Conservation (phyloP, 92 coral and sea anemone species). For the Micromussa lordhowensis region DNA sequence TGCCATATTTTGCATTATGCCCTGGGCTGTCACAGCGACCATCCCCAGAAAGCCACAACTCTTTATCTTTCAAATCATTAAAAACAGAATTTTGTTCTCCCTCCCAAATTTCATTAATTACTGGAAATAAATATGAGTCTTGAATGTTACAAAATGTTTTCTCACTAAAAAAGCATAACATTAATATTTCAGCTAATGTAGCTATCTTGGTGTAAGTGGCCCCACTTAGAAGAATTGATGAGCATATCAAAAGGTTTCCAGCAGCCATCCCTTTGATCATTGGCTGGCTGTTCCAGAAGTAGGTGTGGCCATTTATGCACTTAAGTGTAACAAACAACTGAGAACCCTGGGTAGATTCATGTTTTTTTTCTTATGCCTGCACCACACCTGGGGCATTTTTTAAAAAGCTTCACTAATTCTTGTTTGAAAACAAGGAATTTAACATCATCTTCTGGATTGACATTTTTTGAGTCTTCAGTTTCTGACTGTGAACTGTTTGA, state of each 20-base stretch:
- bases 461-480: background rate
- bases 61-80: constrained; percentile 2
- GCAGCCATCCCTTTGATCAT: constrained; percentile 36
- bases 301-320: constrained; percentile 46
- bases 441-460: background rate
- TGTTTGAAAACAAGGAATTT: background rate
- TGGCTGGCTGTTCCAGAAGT: constrained; percentile 31
- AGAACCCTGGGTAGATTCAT: constrained; percentile 35
- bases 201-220: constrained; percentile 5
- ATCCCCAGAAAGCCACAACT: constrained; percentile 55
- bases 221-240: constrained; percentile 2
- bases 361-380: constrained; percentile 6
- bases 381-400: background rate
- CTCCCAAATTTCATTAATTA: constrained; percentile 50
- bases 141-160: constrained; percentile 35
- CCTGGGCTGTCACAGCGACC: constrained; percentile 67
- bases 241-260: constrained; percentile 45
- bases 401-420: background rate
- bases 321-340: constrained; percentile 26
- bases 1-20: constrained; percentile 64
- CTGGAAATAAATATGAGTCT: constrained; percentile 46
- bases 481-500: background rate
- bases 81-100: constrained; percentile 16
- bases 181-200: background rate
- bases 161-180: constrained; percentile 22